Evolutionary conservation across 2,888 invertebrate species (phyloP).

Genomic region (Andrena bicolor): DNA sequence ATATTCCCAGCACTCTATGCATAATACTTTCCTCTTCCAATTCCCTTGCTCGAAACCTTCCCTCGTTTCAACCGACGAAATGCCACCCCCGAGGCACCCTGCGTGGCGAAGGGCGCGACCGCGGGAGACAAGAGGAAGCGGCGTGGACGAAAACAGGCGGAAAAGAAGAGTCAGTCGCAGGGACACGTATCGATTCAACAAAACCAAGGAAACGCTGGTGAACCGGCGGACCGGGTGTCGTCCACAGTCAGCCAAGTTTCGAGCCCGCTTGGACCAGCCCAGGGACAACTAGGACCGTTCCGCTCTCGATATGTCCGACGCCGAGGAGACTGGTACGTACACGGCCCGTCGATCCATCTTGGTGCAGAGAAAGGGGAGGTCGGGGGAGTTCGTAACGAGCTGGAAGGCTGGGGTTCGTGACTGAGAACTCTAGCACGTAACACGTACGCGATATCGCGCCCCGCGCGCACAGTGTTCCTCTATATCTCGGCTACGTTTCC

Average conservation of each 20-base stretch:
- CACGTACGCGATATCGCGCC: slow-evolving; percentile 43
- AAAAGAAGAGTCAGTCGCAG: slow-evolving; percentile 31
- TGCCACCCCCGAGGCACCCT: background rate
- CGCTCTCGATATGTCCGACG: slow-evolving; percentile 65
- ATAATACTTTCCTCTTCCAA: no score
- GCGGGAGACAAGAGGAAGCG: slow-evolving; percentile 21
- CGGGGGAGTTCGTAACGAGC: slow-evolving; percentile 27
- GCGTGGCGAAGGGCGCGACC: background rate
- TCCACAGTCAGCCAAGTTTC: slow-evolving; percentile 58
- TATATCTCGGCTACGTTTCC: slow-evolving; percentile 47
- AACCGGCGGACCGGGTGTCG: slow-evolving; percentile 45
- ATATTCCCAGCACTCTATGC: no score
- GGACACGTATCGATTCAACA: slow-evolving; percentile 70
- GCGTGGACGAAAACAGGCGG: background rate
- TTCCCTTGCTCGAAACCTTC: no score
- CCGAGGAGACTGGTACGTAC: slow-evolving; percentile 70
- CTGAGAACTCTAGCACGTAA: slow-evolving; percentile 48
- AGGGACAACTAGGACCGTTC: slow-evolving; percentile 27
- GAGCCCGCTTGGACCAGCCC: slow-evolving; percentile 60
- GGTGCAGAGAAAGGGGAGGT: background rate
- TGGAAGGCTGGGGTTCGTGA: slow-evolving; percentile 54
- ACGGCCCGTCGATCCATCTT: slow-evolving; percentile 37
- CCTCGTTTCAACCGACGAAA: background rate
- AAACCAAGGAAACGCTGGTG: slow-evolving; percentile 69
- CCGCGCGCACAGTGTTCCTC: background rate